phyloP scores from a whole-genome alignment of 2,113 vertebrate genomes.

The Festucalex cinctus region DNA sequence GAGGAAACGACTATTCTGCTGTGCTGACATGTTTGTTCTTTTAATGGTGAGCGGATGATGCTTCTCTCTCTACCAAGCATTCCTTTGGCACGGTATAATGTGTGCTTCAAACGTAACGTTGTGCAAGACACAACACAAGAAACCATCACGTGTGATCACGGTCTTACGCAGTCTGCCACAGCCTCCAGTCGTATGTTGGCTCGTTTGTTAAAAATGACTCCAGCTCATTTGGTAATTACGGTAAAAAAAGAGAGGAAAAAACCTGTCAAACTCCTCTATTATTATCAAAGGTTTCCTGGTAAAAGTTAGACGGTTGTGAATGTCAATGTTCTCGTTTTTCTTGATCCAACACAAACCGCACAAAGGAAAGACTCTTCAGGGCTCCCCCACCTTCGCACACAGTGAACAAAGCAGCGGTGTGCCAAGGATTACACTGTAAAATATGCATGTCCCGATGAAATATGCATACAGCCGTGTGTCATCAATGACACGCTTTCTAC shows the following conservation, averaged over 20 bases:
- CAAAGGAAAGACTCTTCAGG: slow-evolving; percentile 42
- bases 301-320: slow-evolving; percentile 14
- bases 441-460: slow-evolving; percentile 70
- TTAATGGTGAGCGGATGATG: slow-evolving; percentile 73
- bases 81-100: slow-evolving; percentile 66
- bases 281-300: slow-evolving; percentile 19
- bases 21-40: slow-evolving; percentile 68
- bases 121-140: slow-evolving; percentile 59
- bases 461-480: slow-evolving; percentile 67
- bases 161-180: slow-evolving; percentile 46
- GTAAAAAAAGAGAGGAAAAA: slow-evolving; percentile 2
- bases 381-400: slow-evolving; percentile 16
- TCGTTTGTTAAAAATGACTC: not conserved
- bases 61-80: slow-evolving; percentile 68
- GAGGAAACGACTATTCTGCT: slow-evolving; percentile 11
- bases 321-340: slow-evolving; percentile 29
- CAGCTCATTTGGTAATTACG: not conserved
- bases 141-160: slow-evolving; percentile 64
- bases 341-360: slow-evolving; percentile 30
- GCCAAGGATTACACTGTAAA: slow-evolving; percentile 65
- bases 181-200: slow-evolving; percentile 31
- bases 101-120: slow-evolving; percentile 64
- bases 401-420: slow-evolving; percentile 61
- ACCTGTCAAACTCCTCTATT: slow-evolving; percentile 4
- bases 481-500: slow-evolving; percentile 61